Percentiles rank a stretch among this genome's conserved stretches.
Evolutionary conservation across 2,888 invertebrate genomes (phyloP).

Genomic region (Athalia rosae): DNA sequence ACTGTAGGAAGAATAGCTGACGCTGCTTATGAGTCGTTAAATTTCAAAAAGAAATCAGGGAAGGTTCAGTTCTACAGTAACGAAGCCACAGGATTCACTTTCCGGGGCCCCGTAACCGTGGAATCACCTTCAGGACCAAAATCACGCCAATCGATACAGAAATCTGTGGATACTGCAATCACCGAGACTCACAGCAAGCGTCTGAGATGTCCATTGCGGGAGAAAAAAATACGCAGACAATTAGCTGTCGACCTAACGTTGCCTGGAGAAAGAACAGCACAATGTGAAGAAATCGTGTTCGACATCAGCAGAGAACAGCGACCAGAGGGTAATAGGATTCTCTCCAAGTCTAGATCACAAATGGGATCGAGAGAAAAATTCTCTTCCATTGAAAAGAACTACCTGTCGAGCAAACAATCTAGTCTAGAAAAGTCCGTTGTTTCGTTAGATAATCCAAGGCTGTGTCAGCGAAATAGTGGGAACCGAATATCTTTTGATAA

Average conservation of each 20-base stretch:
- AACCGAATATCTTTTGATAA: not conserved
- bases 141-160: not conserved
- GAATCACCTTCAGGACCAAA: not conserved
- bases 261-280: constrained; percentile 3
- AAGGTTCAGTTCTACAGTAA: constrained; percentile 1
- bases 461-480: too few relatives aligned
- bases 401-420: not conserved
- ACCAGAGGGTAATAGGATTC: too few relatives aligned
- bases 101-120: constrained; percentile 9
- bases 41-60: not conserved
- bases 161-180: not conserved
- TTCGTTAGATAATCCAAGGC: not conserved
- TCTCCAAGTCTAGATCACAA: constrained; percentile 10
- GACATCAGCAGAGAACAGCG: too few relatives aligned
- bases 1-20: not conserved
- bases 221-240: constrained; percentile 33
- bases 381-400: constrained; percentile 1
- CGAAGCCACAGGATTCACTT: constrained; percentile 11
- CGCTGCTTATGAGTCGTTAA: not conserved
- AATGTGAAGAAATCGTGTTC: too few relatives aligned
- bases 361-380: not conserved
- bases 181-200: not conserved
- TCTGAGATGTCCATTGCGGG: constrained; percentile 1
- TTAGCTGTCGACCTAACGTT: constrained; percentile 25
- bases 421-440: constrained; percentile 15